A percentile compares a stretch with the other conserved stretches of the same genome.
Evolutionary conservation across 2,113 vertebrate species (phyloP).

Genomic region (Carettochelys insculpta): DNA sequence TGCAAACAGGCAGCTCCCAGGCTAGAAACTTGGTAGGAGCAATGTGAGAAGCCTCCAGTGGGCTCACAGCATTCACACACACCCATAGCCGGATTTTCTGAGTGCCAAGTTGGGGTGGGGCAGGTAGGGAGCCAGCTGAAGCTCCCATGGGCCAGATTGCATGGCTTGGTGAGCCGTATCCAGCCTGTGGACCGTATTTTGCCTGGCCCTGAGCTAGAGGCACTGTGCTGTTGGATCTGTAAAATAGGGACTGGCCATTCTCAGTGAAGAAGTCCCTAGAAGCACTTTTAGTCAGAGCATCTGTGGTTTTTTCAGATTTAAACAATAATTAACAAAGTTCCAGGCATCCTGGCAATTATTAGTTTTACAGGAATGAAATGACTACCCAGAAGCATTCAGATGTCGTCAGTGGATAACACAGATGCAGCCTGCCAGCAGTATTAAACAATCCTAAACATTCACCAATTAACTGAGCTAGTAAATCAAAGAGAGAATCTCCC

Average conservation of each 20-base stretch:
- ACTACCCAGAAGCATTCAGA: slow-evolving; percentile 26
- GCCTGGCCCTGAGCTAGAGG: too few relatives aligned
- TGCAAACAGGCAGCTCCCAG: too few relatives aligned
- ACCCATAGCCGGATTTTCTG: too few relatives aligned
- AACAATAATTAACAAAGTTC: neutral
- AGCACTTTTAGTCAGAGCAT: neutral
- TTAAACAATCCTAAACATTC: slow-evolving; percentile 17
- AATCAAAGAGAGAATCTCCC: neutral
- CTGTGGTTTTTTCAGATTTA: neutral
- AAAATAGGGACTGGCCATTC: neutral
- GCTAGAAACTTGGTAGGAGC: too few relatives aligned
- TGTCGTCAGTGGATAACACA: slow-evolving; percentile 34
- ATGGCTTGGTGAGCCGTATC: too few relatives aligned
- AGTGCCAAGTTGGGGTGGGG: too few relatives aligned
- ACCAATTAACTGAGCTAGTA: slow-evolving; percentile 7
- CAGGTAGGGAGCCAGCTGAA: too few relatives aligned
- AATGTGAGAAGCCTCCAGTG: too few relatives aligned
- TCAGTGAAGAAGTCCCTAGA: neutral
- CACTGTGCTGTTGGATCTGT: neutral
- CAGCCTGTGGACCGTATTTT: too few relatives aligned
- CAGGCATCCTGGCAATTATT: neutral
- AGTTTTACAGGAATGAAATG: neutral
- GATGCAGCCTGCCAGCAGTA: neutral
- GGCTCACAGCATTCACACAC: too few relatives aligned
- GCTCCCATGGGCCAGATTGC: too few relatives aligned